phyloP scores from a whole-genome alignment of 2,797 vertebrate species.

The Eupleurogrammus muticus region DNA sequence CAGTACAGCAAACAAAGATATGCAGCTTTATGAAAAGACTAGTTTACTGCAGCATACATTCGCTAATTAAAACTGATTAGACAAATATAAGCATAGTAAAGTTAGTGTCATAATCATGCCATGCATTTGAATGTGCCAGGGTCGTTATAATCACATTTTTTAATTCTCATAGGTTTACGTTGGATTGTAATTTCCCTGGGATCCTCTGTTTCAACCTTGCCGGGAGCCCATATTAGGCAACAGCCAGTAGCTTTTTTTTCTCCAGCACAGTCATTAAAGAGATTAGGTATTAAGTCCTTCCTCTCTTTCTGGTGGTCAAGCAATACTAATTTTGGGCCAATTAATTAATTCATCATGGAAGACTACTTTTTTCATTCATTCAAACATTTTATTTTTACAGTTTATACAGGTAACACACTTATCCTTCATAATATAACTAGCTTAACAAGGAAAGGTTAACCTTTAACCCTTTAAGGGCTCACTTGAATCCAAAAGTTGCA shows the following conservation, averaged over 20 bases:
- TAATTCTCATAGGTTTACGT: neutral
- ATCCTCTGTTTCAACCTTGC: slow-evolving; percentile 10
- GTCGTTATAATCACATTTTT: no score
- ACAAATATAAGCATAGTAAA: slow-evolving; percentile 1
- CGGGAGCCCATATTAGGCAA: slow-evolving; percentile 67
- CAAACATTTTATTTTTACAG: no score
- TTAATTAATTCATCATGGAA: slow-evolving; percentile 24
- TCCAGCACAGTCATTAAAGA: slow-evolving; percentile 62
- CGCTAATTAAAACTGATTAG: neutral
- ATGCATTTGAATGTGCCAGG: neutral
- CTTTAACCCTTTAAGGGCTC: no score
- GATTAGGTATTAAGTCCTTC: slow-evolving; percentile 55
- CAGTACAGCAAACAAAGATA: slow-evolving; percentile 12
- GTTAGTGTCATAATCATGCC: neutral
- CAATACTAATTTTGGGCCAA: slow-evolving; percentile 30
- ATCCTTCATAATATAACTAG: no score
- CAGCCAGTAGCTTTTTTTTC: slow-evolving; percentile 21
- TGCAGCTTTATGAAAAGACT: slow-evolving; percentile 15
- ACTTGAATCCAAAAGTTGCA: no score
- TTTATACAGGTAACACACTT: no score
- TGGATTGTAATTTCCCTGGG: slow-evolving; percentile 5
- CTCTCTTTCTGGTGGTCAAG: slow-evolving; percentile 38
- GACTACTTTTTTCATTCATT: neutral
- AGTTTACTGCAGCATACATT: neutral
- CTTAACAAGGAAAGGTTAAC: no score